Percentiles rank a stretch among this genome's conserved stretches.
phyloP scores from a whole-genome alignment of 2,113 vertebrate genomes.

The Zingel zingel region DNA sequence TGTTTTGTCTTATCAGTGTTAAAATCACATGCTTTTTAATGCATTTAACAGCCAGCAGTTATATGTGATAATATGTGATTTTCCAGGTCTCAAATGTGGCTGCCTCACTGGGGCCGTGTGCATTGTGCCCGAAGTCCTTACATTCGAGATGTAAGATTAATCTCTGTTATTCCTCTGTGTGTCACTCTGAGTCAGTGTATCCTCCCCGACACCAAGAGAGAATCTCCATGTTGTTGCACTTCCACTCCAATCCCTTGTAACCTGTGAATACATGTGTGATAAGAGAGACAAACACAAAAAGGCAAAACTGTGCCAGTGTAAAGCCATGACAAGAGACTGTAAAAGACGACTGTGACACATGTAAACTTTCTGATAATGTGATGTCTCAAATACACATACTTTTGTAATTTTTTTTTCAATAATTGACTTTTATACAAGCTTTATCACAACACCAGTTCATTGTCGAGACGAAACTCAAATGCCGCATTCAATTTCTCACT shows the following conservation, averaged over 20 bases:
- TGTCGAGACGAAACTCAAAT: conserved; percentile 15
- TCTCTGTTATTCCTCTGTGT: neutral
- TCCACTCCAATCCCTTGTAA: neutral
- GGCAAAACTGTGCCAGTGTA: neutral
- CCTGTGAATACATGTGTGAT: neutral
- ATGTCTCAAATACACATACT: neutral
- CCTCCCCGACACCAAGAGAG: neutral
- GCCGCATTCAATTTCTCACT: neutral
- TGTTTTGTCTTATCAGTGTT: neutral
- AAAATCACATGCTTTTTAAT: neutral
- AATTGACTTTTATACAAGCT: neutral
- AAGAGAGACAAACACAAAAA: neutral
- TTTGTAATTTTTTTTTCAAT: neutral
- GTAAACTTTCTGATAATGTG: conserved; percentile 18
- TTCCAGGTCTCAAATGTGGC: neutral
- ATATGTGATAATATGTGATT: conserved; percentile 3
- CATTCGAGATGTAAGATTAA: conserved; percentile 5
- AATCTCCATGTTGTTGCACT: conserved; percentile 12
- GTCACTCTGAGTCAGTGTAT: neutral
- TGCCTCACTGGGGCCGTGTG: conserved; percentile 23
- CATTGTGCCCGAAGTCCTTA: conserved; percentile 29
- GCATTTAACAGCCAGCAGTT: conserved; percentile 39
- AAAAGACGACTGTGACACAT: neutral
- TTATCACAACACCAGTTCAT: neutral
- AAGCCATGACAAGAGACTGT: neutral